Base-by-base conservation (phyloP, 2,888 invertebrate genomes). In the Chymomyza caudatula region DNA sequence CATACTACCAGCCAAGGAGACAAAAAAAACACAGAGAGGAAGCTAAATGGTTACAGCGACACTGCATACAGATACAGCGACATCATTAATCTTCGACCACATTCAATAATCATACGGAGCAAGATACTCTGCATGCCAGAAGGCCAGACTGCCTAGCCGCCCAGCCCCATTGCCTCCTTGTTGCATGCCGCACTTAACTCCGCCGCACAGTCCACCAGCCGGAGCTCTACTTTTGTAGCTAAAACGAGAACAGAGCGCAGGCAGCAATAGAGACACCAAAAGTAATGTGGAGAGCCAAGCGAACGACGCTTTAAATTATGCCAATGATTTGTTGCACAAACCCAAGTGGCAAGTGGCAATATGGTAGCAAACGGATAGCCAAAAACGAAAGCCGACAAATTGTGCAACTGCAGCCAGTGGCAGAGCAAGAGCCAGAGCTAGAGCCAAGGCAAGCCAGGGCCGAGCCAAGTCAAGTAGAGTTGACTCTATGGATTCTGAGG, bases 1-100 rank as follows among this genome's bases (percentile, higher is more conserved):
- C 51, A 60, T 22, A 60, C 44, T 19, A 57, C 23, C 15, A 60
- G 15, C 19, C 23, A 49, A 37, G 42, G 56, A 64, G 56, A 51
- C 52, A 51, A 60, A 72, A 65, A 37, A 37, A 37, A 67, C 67
- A 71, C 3, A 19, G 51, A 51, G 22, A 19, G 20, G 5, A 19
- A 51, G 22, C n/a, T n/a, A 13, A 51, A 20, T 51, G 51, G 51
- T 51, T 51, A 13, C 13, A 51, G 19, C 17, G 17, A 47, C 47
- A 47, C 47, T 19, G 19, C 8, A 47, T 13, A 47, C 17, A 47
- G 47, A 17, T 59, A 56, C 63, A 69, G 68, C 51, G 63, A 71
- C 69, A 75, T 76, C 84, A 86, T 86, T 87, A 86, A 87, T 87
- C 86, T 87, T 84, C 82, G 76, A 86, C 85, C 87, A 69, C 87